Conservation (phyloP, 2,113 vertebrate species). For the Pelecanoides urinatrix region DNA sequence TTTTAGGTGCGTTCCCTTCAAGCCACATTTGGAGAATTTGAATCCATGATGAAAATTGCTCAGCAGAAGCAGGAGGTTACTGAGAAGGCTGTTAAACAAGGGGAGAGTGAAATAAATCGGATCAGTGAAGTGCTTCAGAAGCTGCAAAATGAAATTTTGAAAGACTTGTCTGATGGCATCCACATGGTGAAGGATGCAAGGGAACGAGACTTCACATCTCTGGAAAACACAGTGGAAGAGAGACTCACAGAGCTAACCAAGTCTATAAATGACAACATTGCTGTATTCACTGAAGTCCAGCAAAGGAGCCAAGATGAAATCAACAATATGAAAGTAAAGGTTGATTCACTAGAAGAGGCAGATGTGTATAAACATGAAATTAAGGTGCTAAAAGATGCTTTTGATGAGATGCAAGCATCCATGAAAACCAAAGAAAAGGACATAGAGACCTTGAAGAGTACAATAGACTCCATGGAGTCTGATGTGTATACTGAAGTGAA, state of each 20-base stretch:
- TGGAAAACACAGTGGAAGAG: slow-evolving; percentile 91
- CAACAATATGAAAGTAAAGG: slow-evolving; percentile 78
- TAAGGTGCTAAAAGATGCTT: slow-evolving; percentile 70
- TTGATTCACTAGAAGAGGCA: slow-evolving; percentile 74
- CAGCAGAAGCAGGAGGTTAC: slow-evolving; percentile 83
- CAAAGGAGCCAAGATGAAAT: slow-evolving; percentile 86
- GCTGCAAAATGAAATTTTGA: slow-evolving; percentile 90
- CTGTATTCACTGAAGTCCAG: slow-evolving; percentile 87
- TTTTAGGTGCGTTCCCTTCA: slow-evolving; percentile 85
- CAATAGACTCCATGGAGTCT: slow-evolving; percentile 80
- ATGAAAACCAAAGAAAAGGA: slow-evolving; percentile 71
- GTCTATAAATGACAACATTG: slow-evolving; percentile 88
- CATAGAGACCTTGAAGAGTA: slow-evolving; percentile 75
- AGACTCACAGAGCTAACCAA: slow-evolving; percentile 88
- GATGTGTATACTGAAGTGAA: slow-evolving; percentile 90
- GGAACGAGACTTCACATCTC: slow-evolving; percentile 86
- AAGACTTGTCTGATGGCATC: slow-evolving; percentile 88
- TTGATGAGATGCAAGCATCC: slow-evolving; percentile 78
- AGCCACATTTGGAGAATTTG: slow-evolving; percentile 77
- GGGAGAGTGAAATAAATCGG: slow-evolving; percentile 84
- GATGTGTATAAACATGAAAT: slow-evolving; percentile 77
- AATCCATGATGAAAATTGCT: slow-evolving; percentile 79
- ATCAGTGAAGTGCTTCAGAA: slow-evolving; percentile 92
- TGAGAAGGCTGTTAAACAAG: slow-evolving; percentile 78
- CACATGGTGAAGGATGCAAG: slow-evolving; percentile 89